Evolutionary conservation across 2,888 invertebrate genomes (phyloP).

Genomic region (Phalera bucephala): DNA sequence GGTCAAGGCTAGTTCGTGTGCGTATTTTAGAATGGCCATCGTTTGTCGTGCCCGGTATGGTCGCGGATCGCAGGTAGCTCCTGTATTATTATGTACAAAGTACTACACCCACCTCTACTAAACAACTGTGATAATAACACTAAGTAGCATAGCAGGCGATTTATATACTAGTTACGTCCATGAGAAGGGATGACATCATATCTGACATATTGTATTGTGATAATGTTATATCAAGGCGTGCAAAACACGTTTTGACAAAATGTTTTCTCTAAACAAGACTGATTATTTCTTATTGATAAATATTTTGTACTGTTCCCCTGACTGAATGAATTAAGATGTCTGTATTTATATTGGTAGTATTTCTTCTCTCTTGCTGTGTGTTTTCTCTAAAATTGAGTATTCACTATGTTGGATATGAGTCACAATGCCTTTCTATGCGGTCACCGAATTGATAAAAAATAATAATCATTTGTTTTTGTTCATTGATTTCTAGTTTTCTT

Average conservation of each 20-base stretch:
- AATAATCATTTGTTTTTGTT: conserved; percentile 59
- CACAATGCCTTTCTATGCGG: conserved; percentile 80
- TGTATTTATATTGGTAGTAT: conserved; percentile 79
- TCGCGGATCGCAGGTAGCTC: conserved; percentile 73
- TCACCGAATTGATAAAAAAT: conserved; percentile 72
- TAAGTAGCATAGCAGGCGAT: conserved; percentile 84
- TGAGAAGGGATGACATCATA: conserved; percentile 84
- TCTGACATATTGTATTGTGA: conserved; percentile 84
- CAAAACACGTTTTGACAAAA: conserved; percentile 67
- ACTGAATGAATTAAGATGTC: conserved; percentile 80
- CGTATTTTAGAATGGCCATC: conserved; percentile 58
- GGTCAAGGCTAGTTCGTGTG: conserved; percentile 59
- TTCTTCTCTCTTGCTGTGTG: conserved; percentile 67
- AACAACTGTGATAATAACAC: conserved; percentile 84
- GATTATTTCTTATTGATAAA: conserved; percentile 83
- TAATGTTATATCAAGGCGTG: conserved; percentile 70
- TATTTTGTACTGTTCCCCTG: conserved; percentile 81
- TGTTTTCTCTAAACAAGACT: conserved; percentile 84
- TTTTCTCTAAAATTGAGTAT: conserved; percentile 67
- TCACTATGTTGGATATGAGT: conserved; percentile 83
- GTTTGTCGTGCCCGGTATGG: conserved; percentile 60
- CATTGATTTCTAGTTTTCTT: conserved; percentile 67
- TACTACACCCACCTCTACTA: conserved; percentile 84
- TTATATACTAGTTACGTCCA: conserved; percentile 83
- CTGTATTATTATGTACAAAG: conserved; percentile 81